Conservation (phyloP, 2,888 invertebrate species). For the Aphodius granarius region DNA sequence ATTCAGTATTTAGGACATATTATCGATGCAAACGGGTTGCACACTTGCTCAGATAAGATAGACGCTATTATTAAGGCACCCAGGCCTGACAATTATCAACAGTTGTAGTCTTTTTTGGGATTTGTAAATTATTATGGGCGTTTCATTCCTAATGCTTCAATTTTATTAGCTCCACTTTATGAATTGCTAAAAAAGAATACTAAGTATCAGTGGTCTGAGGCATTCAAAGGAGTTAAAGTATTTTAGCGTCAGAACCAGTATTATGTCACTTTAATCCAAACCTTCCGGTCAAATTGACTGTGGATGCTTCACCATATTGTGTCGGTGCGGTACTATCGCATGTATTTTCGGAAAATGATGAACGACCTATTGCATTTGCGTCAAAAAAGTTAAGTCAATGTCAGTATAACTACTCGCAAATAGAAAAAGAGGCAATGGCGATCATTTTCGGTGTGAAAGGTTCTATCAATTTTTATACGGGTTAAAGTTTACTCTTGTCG, state of each 20-base stretch:
- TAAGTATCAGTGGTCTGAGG: slow-evolving; percentile 10
- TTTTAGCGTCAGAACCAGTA: slow-evolving; percentile 18
- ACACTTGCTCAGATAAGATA: slow-evolving; percentile 25
- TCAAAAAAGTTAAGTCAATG: slow-evolving; percentile 37
- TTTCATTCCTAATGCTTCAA: slow-evolving; percentile 26
- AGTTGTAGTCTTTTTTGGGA: slow-evolving; percentile 28
- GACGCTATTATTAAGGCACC: slow-evolving; percentile 26
- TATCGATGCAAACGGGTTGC: slow-evolving; percentile 31
- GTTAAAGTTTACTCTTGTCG: slow-evolving; percentile 41
- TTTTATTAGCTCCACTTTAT: slow-evolving; percentile 22
- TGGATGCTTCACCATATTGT: slow-evolving; percentile 29
- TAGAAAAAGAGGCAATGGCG: slow-evolving; percentile 36
- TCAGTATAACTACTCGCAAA: slow-evolving; percentile 33
- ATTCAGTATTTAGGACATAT: slow-evolving; percentile 29
- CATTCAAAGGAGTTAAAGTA: slow-evolving; percentile 23
- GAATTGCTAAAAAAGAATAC: slow-evolving; percentile 17
- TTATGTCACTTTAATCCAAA: slow-evolving; percentile 25
- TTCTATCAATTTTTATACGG: slow-evolving; percentile 47
- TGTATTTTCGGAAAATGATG: slow-evolving; percentile 15
- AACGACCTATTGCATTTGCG: slow-evolving; percentile 42
- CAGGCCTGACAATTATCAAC: slow-evolving; percentile 24
- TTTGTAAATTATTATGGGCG: slow-evolving; percentile 31
- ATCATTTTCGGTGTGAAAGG: slow-evolving; percentile 43
- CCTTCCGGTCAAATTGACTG: slow-evolving; percentile 11
- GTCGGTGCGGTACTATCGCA: slow-evolving; percentile 40